Evolutionary conservation across 92 coral and sea anemone genomes (phyloP), one percentile per base, ranked within the genome.

Genomic region (Siderastrea radians): DNA sequence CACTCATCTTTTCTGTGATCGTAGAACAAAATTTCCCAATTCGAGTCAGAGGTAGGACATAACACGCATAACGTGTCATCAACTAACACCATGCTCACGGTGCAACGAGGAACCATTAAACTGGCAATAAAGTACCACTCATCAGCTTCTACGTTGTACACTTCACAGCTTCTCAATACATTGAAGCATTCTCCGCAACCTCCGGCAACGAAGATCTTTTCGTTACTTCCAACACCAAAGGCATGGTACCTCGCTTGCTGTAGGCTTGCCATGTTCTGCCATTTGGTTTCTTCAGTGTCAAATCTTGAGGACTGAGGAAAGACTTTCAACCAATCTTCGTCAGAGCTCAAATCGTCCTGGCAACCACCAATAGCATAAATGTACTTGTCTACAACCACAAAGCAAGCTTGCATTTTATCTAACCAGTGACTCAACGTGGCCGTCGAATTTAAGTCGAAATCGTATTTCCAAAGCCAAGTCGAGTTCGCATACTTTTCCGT

Each of bases 121-220:
- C 10, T 57, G 8, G 61, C 10, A 14, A 57, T 57, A 26, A 19
- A 74, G 6, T 50, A 60, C 78, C 62, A 74, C 49, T 74, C 78
- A 51, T 52, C 78, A 5, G 78, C 50, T 7, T 15, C 1, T 6
- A 74, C 26, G 60, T 19, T 52, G 16, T 52, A 74, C 52, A 52
- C 78, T 16, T 74, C 78, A 51, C 78, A 74, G 7, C 46, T 74
- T 8, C 5, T 51, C 10, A 45, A 6, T 26, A 26, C 38, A 66
- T 16, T 66, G 44, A 3, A 10, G 17, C 43, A 10, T 10, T 45
- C 72, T 3, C 8, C 44, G 47, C 47, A 26, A 2, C 78, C 62
- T 17, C 78, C 78, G 8, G 61, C 78, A 10, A 74, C 11, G 78
- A 16, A 74, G 50, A 74, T 74, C 62, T 74, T 52, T 9, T 74